These are phyloP conservation scores for Aporrectodea caliginosa DNA, from an alignment of 1,140 invertebrate genomes.

Conservation along the genomic window DNA sequence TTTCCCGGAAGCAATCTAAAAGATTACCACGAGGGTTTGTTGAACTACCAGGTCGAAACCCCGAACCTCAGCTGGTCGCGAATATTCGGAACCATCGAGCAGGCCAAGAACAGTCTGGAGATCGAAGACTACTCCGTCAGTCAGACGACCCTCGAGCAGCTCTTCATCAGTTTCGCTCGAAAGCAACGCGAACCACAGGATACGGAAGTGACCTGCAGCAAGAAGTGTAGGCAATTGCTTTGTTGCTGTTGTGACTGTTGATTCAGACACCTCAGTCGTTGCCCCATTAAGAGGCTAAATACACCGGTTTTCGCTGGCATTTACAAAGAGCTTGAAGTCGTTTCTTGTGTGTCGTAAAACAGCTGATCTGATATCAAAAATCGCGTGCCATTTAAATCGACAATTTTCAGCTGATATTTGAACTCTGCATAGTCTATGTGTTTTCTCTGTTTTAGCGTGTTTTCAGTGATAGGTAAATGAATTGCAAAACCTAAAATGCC, in stretches of 20 bases:
- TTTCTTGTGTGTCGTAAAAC: no score
- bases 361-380: no score
- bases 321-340: no score
- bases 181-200: slow-evolving; percentile 20
- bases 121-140: slow-evolving; percentile 72
- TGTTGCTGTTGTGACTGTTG: not conserved
- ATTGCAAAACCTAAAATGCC: no score
- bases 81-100: slow-evolving; percentile 64
- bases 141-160: slow-evolving; percentile 75
- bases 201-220: not conserved
- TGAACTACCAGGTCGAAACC: slow-evolving; percentile 61
- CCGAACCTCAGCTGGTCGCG: slow-evolving; percentile 57
- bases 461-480: no score
- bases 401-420: no score
- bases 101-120: slow-evolving; percentile 57
- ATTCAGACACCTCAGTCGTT: not conserved
- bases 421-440: no score
- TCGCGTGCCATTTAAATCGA: no score
- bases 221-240: not conserved
- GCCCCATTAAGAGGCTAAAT: no score
- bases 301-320: no score
- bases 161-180: slow-evolving; percentile 57
- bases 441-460: no score
- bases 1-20: slow-evolving; percentile 57
- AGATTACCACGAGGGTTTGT: slow-evolving; percentile 68